Conservation (phyloP, 2,888 invertebrate genomes). For the Tryphoninae sp. region DNA sequence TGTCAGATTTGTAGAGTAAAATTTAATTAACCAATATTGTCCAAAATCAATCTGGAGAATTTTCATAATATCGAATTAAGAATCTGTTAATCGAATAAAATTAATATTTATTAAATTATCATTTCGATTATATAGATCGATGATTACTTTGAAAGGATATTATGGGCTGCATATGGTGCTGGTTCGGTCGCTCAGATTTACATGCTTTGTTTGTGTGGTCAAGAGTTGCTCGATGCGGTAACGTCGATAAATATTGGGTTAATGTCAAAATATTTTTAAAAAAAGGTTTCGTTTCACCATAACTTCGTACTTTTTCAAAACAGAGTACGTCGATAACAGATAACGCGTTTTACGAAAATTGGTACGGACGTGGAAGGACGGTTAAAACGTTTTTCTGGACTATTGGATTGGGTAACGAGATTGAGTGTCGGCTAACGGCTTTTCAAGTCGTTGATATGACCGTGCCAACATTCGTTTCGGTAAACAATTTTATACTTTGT, state of each 20-base stretch:
- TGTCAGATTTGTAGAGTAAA: neutral
- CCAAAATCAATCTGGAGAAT: too few species aligned
- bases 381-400: conserved; percentile 56
- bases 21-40: neutral
- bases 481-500: conserved; percentile 46
- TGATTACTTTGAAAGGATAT: conserved; percentile 36
- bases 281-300: neutral
- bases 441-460: conserved; percentile 65
- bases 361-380: conserved; percentile 55
- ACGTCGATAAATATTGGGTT: conserved; percentile 4
- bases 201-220: conserved; percentile 68
- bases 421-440: conserved; percentile 65
- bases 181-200: conserved; percentile 67
- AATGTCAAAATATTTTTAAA: neutral
- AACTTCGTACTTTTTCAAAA: neutral
- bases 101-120: neutral
- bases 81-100: too few species aligned
- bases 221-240: conserved; percentile 71
- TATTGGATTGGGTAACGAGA: conserved; percentile 60
- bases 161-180: conserved; percentile 56
- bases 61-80: too few species aligned
- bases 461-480: conserved; percentile 68
- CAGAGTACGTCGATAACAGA: conserved; percentile 67
- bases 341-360: conserved; percentile 65
- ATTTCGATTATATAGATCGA: conserved; percentile 19